These are phyloP conservation scores for Aselliscus stoliczkanus DNA, from an alignment of 2,797 vertebrate genomes.

Conservation along the genomic window DNA sequence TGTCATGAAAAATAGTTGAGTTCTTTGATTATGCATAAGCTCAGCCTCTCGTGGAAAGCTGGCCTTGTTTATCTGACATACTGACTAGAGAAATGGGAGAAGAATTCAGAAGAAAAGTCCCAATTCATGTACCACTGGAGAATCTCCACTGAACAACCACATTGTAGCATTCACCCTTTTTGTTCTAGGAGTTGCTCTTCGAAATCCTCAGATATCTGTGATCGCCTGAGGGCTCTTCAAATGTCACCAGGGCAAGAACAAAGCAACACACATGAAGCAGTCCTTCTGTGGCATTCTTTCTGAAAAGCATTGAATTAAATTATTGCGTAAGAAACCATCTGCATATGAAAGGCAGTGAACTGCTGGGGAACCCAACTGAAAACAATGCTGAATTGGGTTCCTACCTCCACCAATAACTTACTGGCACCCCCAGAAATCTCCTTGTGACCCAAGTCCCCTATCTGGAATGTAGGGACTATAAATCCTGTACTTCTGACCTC, in stretches of 20 bases:
- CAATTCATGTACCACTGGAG: conserved; percentile 19
- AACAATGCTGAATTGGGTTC: conserved; percentile 51
- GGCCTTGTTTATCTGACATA: background rate
- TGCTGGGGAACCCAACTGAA: conserved; percentile 6
- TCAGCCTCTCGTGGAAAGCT: background rate
- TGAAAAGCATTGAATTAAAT: conserved; percentile 60
- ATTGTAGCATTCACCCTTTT: conserved; percentile 33
- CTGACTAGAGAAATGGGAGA: background rate
- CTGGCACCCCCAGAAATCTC: background rate
- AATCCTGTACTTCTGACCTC: conserved; percentile 25
- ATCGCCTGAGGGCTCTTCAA: conserved; percentile 31
- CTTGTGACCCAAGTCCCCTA: background rate
- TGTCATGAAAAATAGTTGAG: background rate
- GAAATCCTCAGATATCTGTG: conserved; percentile 27
- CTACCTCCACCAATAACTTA: background rate
- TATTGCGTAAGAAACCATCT: conserved; percentile 55
- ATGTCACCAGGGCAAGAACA: conserved; percentile 70
- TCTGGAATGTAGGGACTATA: conserved; percentile 23
- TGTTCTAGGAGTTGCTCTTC: conserved; percentile 23
- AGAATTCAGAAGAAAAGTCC: conserved; percentile 28
- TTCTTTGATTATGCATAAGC: background rate
- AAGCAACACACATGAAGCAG: conserved; percentile 57
- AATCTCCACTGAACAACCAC: conserved; percentile 1
- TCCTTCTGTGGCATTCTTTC: conserved; percentile 44
- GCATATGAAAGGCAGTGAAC: conserved; percentile 61